Conservation (phyloP, 2,888 invertebrate species). For the Hipparchia sbordonii region DNA sequence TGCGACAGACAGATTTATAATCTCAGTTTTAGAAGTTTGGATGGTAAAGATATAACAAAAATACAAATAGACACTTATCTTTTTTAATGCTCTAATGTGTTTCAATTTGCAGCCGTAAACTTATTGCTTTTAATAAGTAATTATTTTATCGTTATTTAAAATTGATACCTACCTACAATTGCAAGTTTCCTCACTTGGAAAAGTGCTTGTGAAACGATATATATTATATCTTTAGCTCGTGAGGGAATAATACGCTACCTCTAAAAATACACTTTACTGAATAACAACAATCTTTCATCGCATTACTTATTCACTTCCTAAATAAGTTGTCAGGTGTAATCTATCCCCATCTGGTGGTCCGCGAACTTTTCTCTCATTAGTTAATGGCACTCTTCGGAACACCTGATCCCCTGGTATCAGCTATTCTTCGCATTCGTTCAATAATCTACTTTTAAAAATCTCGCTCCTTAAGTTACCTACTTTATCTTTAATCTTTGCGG, state of each 20-base stretch:
- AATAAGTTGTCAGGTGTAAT: constrained; percentile 27
- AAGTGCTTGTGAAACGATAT: no score
- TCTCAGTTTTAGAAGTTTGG: no score
- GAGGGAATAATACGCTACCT: background rate
- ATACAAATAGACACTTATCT: no score
- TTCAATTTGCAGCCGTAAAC: no score
- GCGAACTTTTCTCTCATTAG: constrained; percentile 36
- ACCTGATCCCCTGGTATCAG: constrained; percentile 31
- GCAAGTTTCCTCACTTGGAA: no score
- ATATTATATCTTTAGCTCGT: background rate
- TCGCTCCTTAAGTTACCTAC: background rate
- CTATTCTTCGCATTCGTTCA: constrained; percentile 30
- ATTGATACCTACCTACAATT: no score
- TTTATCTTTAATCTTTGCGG: constrained; percentile 7
- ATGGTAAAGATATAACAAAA: no score
- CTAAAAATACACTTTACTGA: constrained; percentile 7
- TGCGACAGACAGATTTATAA: no score
- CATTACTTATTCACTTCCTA: constrained; percentile 9
- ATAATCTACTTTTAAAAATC: background rate
- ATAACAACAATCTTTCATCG: constrained; percentile 13
- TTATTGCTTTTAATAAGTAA: no score
- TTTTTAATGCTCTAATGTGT: no score
- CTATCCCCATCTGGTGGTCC: constrained; percentile 23
- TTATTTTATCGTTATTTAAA: no score
- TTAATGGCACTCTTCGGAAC: constrained; percentile 33